Evolutionary conservation across 2,888 invertebrate genomes (phyloP).

Genomic region (Pandemis corylana): DNA sequence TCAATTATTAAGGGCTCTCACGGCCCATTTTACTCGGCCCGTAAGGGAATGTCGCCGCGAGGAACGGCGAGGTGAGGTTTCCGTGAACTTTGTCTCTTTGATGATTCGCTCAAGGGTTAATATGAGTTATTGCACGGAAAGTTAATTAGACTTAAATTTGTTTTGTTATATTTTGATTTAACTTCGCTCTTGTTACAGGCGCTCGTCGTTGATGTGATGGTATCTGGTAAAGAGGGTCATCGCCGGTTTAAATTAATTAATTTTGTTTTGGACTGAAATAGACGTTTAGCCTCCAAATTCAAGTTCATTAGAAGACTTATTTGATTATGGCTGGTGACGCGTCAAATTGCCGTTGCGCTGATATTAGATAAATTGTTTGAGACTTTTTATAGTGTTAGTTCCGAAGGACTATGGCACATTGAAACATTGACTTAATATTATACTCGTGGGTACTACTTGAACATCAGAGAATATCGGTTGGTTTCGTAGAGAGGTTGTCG

Average conservation of each 20-base stretch:
- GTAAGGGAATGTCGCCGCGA: slow-evolving; percentile 44
- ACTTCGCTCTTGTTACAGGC: slow-evolving; percentile 25
- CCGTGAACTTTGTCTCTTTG: slow-evolving; percentile 45
- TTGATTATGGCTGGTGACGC: background rate
- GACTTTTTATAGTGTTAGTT: background rate
- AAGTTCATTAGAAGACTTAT: background rate
- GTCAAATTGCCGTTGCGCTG: background rate
- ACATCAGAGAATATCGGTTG: slow-evolving; percentile 55
- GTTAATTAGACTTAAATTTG: slow-evolving; percentile 50
- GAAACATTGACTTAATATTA: background rate
- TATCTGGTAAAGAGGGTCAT: slow-evolving; percentile 17
- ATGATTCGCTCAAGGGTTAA: slow-evolving; percentile 48
- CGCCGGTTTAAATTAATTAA: slow-evolving; percentile 7
- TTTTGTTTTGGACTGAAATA: background rate
- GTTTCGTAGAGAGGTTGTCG: slow-evolving; percentile 69
- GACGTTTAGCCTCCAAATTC: background rate
- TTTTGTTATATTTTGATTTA: slow-evolving; percentile 38
- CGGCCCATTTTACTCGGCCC: slow-evolving; percentile 44
- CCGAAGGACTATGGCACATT: background rate
- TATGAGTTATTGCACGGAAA: slow-evolving; percentile 48
- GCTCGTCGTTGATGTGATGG: slow-evolving; percentile 6
- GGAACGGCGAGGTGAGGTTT: slow-evolving; percentile 46
- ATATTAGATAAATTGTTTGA: background rate
- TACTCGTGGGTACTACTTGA: slow-evolving; percentile 43
- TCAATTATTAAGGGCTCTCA: slow-evolving; percentile 43